These are phyloP conservation scores for Benthosema pterotum DNA, from an alignment of 2,797 vertebrate species.

Conservation along the genomic window DNA sequence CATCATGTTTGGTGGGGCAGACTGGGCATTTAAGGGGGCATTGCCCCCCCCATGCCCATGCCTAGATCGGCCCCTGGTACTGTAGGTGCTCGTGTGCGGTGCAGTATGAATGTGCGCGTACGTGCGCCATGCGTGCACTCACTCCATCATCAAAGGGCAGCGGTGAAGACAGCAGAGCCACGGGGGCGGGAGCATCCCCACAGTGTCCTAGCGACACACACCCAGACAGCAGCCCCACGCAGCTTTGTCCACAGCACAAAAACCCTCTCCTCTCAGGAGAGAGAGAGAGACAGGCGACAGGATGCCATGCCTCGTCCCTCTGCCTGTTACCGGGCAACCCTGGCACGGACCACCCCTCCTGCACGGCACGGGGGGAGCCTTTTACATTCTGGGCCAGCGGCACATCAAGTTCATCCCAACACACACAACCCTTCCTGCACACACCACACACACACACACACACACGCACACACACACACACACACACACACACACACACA, in stretches of 20 bases:
- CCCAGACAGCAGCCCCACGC: conserved; percentile 52
- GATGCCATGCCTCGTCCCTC: conserved; percentile 77
- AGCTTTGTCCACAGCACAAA: conserved; percentile 38
- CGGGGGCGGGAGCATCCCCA: conserved; percentile 65
- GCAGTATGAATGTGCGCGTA: not conserved
- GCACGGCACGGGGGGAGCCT: conserved; percentile 58
- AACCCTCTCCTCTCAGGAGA: conserved; percentile 31
- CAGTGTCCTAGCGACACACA: conserved; percentile 63
- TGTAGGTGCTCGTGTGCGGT: no score
- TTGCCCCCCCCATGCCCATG: no score
- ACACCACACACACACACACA: conserved; percentile 1
- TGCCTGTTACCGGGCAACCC: conserved; percentile 84
- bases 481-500: not conserved
- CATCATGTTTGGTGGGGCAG: no score
- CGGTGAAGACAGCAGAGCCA: conserved; percentile 69
- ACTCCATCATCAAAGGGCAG: conserved; percentile 68
- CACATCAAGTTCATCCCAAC: conserved; percentile 78
- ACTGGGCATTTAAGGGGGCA: no score
- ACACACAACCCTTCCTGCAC: conserved; percentile 24
- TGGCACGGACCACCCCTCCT: conserved; percentile 70
- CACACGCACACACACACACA: conserved; percentile 54
- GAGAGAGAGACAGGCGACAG: conserved; percentile 43
- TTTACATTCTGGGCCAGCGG: conserved; percentile 83
- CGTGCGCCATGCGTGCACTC: no score
- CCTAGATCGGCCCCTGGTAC: no score